phyloP scores from a whole-genome alignment of 2,888 invertebrate genomes.

The Pogonocherus hispidulus region DNA sequence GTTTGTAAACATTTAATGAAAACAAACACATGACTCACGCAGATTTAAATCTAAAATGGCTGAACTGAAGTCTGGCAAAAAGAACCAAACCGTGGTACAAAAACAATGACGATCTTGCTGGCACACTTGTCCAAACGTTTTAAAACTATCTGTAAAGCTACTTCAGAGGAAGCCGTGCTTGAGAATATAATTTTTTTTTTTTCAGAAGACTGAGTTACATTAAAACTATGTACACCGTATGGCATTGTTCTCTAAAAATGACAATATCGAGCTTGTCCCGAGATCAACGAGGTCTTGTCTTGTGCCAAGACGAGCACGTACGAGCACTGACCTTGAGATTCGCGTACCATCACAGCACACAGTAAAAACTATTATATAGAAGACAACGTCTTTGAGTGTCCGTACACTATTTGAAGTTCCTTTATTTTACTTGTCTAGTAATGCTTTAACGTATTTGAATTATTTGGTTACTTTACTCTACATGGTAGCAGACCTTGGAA shows the following conservation, averaged over 20 bases:
- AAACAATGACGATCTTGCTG: slow-evolving; percentile 35
- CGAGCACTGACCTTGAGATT: slow-evolving; percentile 46
- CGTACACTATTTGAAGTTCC: slow-evolving; percentile 21
- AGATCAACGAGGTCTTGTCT: slow-evolving; percentile 46
- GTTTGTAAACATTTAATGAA: too few species aligned
- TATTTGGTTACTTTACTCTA: slow-evolving; percentile 44
- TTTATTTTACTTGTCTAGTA: slow-evolving; percentile 11
- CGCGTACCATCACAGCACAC: slow-evolving; percentile 51
- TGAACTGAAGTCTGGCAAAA: too few species aligned
- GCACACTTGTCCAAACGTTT: slow-evolving; percentile 33
- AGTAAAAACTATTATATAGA: slow-evolving; percentile 46
- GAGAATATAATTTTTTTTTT: slow-evolving; percentile 50
- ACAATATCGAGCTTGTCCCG: slow-evolving; percentile 44
- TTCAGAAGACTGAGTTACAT: slow-evolving; percentile 64
- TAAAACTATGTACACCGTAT: slow-evolving; percentile 61
- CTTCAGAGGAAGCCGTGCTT: slow-evolving; percentile 55
- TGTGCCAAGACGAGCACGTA: slow-evolving; percentile 37
- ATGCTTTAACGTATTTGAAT: slow-evolving; percentile 29
- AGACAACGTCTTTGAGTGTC: slow-evolving; percentile 28
- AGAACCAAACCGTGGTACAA: slow-evolving; percentile 1
- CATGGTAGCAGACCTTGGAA: slow-evolving; percentile 45
- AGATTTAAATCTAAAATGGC: too few species aligned
- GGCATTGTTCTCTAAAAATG: slow-evolving; percentile 43
- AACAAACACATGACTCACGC: too few species aligned
- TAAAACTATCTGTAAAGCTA: slow-evolving; percentile 51